Conservation (phyloP, 2,113 vertebrate species). For the Piaya cayana region DNA sequence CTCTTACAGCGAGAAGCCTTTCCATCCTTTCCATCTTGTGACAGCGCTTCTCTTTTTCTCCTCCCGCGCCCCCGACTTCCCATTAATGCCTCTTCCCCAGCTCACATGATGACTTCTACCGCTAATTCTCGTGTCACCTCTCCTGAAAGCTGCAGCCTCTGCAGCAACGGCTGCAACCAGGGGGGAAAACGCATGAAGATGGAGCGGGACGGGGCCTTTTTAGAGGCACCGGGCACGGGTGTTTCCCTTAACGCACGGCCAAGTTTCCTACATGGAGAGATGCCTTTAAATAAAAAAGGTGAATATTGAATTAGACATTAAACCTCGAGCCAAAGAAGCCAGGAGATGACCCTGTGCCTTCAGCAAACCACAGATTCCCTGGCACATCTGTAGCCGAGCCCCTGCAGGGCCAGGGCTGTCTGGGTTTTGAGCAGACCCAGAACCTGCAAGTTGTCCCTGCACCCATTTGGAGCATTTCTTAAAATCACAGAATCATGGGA, state of each 20-base stretch:
- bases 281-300: neutral
- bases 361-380: neutral
- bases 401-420: fast-evolving
- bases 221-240: neutral
- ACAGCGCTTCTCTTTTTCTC: neutral
- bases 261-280: neutral
- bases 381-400: fast-evolving
- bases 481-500: neutral
- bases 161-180: neutral
- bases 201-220: neutral
- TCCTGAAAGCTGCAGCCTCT: neutral
- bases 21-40: neutral
- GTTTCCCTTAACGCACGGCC: fast-evolving
- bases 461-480: neutral
- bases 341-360: fast-evolving
- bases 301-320: neutral
- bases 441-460: neutral
- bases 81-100: neutral
- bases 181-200: neutral
- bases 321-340: neutral
- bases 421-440: neutral
- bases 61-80: conserved; percentile 8
- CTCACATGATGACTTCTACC: neutral
- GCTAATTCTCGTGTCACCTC: neutral
- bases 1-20: neutral